phyloP scores from a whole-genome alignment of 2,797 vertebrate species.

The Gymnopithys bicolor region DNA sequence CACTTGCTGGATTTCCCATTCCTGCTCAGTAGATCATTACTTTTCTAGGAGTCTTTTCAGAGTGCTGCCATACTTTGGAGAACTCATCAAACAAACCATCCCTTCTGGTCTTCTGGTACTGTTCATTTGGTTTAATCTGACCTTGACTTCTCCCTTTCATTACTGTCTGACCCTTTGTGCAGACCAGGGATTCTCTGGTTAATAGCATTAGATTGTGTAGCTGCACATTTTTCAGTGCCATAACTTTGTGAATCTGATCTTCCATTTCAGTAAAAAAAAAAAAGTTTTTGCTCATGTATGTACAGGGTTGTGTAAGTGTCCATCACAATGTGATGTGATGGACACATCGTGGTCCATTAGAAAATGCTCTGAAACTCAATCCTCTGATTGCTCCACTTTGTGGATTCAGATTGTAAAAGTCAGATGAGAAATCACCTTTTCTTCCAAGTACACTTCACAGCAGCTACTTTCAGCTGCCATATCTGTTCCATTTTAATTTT shows the following conservation, averaged over 20 bases:
- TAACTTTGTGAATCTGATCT: neutral
- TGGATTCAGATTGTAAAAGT: neutral
- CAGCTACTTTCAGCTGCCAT: neutral
- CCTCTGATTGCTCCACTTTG: neutral
- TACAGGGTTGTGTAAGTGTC: neutral
- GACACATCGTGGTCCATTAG: accelerated
- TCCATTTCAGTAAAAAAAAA: neutral
- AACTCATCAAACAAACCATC: neutral
- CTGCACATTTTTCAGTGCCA: neutral
- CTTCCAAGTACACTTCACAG: neutral
- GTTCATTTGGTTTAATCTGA: neutral
- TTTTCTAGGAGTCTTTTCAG: neutral
- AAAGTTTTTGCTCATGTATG: neutral
- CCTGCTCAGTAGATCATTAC: neutral
- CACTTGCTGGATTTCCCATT: neutral
- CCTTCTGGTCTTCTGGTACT: neutral
- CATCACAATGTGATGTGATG: too few relatives aligned
- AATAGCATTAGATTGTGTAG: neutral
- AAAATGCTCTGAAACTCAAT: neutral
- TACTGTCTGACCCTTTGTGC: neutral
- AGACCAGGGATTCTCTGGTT: neutral
- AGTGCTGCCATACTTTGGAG: neutral
- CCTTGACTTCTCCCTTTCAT: neutral
- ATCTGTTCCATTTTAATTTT: neutral
- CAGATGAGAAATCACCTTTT: neutral